Evolutionary conservation across 2,888 invertebrate species (phyloP).

Genomic region (Macrostomum cliftonense): DNA sequence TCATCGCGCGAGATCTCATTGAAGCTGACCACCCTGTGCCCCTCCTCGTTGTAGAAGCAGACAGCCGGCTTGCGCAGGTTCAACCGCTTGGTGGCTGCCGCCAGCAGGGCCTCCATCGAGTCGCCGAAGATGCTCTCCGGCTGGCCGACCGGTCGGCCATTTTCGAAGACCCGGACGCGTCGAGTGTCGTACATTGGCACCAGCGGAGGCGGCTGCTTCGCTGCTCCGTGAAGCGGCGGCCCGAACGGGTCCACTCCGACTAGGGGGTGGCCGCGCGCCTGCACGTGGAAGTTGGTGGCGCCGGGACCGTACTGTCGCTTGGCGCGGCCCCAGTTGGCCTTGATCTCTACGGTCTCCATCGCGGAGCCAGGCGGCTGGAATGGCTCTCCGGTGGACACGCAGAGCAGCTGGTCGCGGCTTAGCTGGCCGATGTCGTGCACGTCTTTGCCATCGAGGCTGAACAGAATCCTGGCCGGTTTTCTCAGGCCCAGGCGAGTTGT

Average conservation of each 20-base stretch:
- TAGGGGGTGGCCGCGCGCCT: slow-evolving; percentile 21
- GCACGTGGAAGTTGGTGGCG: slow-evolving; percentile 30
- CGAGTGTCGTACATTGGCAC: slow-evolving; percentile 7
- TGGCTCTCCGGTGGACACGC: slow-evolving; percentile 26
- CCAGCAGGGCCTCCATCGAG: slow-evolving; percentile 24
- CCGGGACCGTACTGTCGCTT: slow-evolving; percentile 28
- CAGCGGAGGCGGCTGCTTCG: too few relatives aligned
- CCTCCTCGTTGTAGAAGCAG: slow-evolving; percentile 3
- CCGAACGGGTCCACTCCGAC: slow-evolving; percentile 35
- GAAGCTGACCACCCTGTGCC: background rate
- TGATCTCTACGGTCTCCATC: slow-evolving; percentile 26
- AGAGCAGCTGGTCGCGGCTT: slow-evolving; percentile 28
- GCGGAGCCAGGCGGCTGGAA: slow-evolving; percentile 22
- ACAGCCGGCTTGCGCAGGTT: slow-evolving; percentile 1
- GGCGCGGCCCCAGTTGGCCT: slow-evolving; percentile 36
- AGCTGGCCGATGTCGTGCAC: slow-evolving; percentile 24
- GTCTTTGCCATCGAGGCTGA: slow-evolving; percentile 22
- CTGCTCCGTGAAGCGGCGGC: slow-evolving; percentile 23
- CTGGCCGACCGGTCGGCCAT: slow-evolving; percentile 26
- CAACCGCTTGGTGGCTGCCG: slow-evolving; percentile 24
- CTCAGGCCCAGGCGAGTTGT: slow-evolving; percentile 25
- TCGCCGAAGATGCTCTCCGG: slow-evolving; percentile 32
- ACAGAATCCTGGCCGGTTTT: slow-evolving; percentile 25
- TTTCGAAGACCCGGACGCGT: slow-evolving; percentile 28
- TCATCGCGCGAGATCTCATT: slow-evolving; percentile 1